Evolutionary conservation across 2,113 vertebrate species (phyloP), one percentile per base, ranked within the genome.

Genomic region (Lasiurus borealis): DNA sequence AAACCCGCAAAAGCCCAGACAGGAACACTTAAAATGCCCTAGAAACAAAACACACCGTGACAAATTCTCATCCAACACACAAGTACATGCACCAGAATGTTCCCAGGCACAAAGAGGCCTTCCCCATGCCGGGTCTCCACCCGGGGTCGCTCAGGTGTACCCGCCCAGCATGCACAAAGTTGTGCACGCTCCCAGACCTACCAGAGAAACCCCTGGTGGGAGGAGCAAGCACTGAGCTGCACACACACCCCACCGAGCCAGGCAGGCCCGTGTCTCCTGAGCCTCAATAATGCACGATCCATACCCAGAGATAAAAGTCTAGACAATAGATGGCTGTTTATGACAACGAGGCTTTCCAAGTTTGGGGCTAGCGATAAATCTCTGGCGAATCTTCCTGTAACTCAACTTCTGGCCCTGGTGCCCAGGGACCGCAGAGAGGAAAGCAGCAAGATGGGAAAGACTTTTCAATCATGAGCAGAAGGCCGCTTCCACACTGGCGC

Each of bases 251-350:
- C 72, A 34, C 90, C 36, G 90, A 88, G 94, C 80, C 87, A 91
- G 69, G 82, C 64, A 91, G 69, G 82, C 64, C 80, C 0, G 0
- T 13, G 75, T 96, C 97, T 94, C 96, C 88, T 76, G 95, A 97
- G 95, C 82, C 88, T 97, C 78, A 12, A 54, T 97, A 96, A 97
- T 96, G 96, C 87, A 76, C 18, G n/a, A 96, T 95, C 96, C 97
- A 97, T 97, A 97, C 97, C 83, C 29, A 19, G 96, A 97, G 95
- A 96, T 97, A 96, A 95, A 97, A 97, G 95, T 97, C 97, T 93
- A 97, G 95, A 97, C 97, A 97, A 96, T 97, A 96, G 97, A 97
- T n/a, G 85, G 87, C 89, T 93, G 90, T 97, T 97, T 95, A 97
- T 97, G 95, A 96, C 94, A 97, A 97, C 3, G 27, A 94, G 88